Conservation (phyloP, 2,888 invertebrate genomes). For the Odontomyia ornata region DNA sequence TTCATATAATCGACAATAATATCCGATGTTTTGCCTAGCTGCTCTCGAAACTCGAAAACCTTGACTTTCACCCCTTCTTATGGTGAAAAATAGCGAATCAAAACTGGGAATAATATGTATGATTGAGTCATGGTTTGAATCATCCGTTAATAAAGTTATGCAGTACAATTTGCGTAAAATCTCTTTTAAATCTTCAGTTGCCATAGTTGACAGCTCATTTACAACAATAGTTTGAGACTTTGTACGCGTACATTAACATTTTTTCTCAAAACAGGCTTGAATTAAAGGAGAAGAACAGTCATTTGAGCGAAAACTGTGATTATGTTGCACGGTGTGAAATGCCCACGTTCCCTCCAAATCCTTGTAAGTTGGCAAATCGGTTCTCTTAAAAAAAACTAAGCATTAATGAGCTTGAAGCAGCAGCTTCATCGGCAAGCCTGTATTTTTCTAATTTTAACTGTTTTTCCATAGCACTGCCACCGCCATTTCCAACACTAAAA, state of each 20-base stretch:
- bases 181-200: no score
- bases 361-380: constrained; percentile 49
- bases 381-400: no score
- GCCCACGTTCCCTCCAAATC: constrained; percentile 49
- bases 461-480: constrained; percentile 50
- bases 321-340: no score
- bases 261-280: constrained; percentile 49
- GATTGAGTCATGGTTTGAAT: constrained; percentile 4
- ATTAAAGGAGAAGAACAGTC: no score
- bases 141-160: constrained; percentile 13
- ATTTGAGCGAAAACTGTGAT: no score
- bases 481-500: constrained; percentile 49
- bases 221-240: constrained; percentile 44
- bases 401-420: constrained; percentile 49
- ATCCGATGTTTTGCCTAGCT: no score
- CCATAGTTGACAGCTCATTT: no score
- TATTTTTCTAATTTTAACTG: constrained; percentile 52
- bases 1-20: constrained; percentile 20
- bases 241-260: constrained; percentile 51
- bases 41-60: no score
- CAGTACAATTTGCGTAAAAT: not conserved
- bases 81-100: no score
- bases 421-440: constrained; percentile 46
- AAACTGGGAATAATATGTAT: not conserved
- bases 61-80: no score